Base-by-base conservation (phyloP, 2,797 vertebrate species). In the Sebastes taczanowskii region DNA sequence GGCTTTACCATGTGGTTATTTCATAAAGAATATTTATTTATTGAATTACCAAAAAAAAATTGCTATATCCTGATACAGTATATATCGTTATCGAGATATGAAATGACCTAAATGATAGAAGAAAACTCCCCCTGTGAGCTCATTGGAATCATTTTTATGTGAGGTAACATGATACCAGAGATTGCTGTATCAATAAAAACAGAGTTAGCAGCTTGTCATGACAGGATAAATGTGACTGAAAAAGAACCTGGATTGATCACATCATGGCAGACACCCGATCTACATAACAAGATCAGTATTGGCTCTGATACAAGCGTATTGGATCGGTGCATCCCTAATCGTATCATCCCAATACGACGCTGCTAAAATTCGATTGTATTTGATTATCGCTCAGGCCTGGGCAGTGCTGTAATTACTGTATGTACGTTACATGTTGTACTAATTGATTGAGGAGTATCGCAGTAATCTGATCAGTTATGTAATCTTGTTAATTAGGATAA, bases 381-480 rank as follows among this genome's bases (percentile, higher is more conserved):
- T n/a, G 23, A 86, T 85, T 71, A 66, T 67, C 6, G 2, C 74
- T 77, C 63, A 11, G 18, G 58, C 60, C 46, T 62, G 64, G 59
- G 20, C 29, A 20, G 53, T 7, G 2, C 25, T 76, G 71, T 59
- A 63, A 83, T 84, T 59, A 38, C 35, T 14, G 35, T 38, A 67
- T 73, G 46, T 73, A 11, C 32, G 35, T 81, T 66, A 60, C 60
- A 71, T 66, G n/a, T 80, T 81, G 70, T 65, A 25, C 18, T 87
- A 88, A 91, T 90, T 82, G 64, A 87, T 77, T 78, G 64, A 20
- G 6, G 11, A 72, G 35, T 32, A 53, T 77, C 84, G 52, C 25
- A 68, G 38, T 79, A 83, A 88, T 86, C 60, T 77, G 67, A 86
- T 91, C 20, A 80, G 53, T 80, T 77, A 25, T 78, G 49, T 70